Evolutionary conservation across 2,797 vertebrate genomes (phyloP), one percentile per base, ranked within the genome.

Genomic region (Harpagifer antarcticus): DNA sequence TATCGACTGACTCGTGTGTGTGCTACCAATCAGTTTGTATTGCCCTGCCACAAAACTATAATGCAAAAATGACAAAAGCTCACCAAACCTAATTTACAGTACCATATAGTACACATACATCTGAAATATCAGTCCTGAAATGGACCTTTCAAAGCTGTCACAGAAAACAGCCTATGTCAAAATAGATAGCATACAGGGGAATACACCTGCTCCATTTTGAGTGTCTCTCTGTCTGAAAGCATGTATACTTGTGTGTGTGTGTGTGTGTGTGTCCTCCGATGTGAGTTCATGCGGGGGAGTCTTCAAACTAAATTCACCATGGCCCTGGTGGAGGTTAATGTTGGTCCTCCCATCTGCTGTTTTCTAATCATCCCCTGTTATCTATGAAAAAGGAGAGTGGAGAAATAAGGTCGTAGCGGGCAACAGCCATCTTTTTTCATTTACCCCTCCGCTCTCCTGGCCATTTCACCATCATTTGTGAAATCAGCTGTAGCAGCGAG

Each of bases 401-500:
- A 57, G 16, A 44, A 89, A 83, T 83, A 78, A 57, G 65, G 85
- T 48, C 61, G 54, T 86, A 81, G 83, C 82, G 69, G 87, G 87
- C 92, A 75, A 71, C 61, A 88, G 74, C 87, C 88, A 87, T 93
- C 66, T 92, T 94, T 95, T 93, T 86, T 88, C 88, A 93, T 94
- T 92, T 90, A 89, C 90, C 83, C 78, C 89, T 90, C 78, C 75
- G 27, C 86, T 88, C 73, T 91, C 83, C 85, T 78, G 82, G 85
- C 86, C 89, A 91, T 95, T 94, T 94, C 87, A 85, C 90, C 89
- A 93, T 95, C 84, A 94, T 93, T 92, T 93, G 86, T 95, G 94
- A 96, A 95, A 96, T 94, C 91, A 92, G 78, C 90, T 93, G 85
- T 94, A 88, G 90, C 92, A 92, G 91, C 91, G 70, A 84, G 91